Percentiles rank a stretch among this genome's conserved stretches.
Conservation (phyloP, 2,113 vertebrate species). For the Vidua chalybeata region DNA sequence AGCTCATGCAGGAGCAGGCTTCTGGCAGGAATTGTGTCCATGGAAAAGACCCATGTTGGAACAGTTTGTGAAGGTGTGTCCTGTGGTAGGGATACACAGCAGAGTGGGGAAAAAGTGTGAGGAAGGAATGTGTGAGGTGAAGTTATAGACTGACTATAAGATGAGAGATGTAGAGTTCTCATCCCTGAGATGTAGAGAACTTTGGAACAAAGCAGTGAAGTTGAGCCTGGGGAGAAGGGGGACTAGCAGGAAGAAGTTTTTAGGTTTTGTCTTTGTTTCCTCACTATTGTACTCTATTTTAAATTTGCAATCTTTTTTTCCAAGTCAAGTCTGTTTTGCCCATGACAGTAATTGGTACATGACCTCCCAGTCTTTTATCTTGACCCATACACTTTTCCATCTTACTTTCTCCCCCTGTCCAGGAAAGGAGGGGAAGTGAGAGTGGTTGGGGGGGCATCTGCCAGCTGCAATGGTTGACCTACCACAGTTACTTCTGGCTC, state of each 20-base stretch:
- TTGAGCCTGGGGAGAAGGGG: neutral
- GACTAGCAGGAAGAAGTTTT: neutral
- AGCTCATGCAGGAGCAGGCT: neutral
- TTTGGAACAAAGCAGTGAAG: neutral
- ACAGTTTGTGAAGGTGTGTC: neutral
- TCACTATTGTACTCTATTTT: neutral
- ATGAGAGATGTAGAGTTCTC: too few relatives aligned
- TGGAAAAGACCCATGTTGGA: neutral
- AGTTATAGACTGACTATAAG: neutral
- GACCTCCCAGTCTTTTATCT: neutral
- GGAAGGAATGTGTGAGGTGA: neutral
- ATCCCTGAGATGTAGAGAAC: neutral
- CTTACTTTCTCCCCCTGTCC: neutral
- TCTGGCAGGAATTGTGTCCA: neutral
- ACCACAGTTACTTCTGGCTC: neutral
- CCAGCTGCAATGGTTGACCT: neutral
- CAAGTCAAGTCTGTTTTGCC: neutral
- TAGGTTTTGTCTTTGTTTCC: neutral
- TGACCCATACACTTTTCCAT: neutral
- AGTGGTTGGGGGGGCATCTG: neutral
- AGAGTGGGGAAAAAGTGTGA: accelerated
- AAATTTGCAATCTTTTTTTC: neutral
- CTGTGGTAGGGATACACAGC: neutral
- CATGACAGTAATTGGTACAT: neutral
- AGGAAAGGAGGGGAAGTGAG: neutral